Conservation (phyloP, 23 tunicate genomes). For the Trididemnum miniatum region DNA sequence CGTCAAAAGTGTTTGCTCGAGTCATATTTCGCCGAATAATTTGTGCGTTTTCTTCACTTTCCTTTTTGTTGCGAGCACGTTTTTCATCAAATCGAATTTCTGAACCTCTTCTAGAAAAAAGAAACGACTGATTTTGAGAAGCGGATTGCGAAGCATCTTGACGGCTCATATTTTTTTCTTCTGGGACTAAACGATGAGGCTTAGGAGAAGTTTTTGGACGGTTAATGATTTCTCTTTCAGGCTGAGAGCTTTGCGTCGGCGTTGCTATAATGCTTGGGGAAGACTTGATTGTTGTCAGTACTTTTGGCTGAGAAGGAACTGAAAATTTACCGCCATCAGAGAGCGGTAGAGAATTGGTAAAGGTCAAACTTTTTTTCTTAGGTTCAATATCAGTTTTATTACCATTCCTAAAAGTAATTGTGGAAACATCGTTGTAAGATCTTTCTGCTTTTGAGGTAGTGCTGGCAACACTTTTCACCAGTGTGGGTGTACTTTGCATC, state of each 20-base stretch:
- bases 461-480: background rate
- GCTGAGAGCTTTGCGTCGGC: background rate
- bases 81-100: constrained; percentile 1
- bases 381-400: background rate
- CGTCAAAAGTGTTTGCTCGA: background rate
- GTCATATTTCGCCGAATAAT: background rate
- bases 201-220: background rate
- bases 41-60: background rate
- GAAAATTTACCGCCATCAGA: background rate
- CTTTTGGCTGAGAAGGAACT: background rate
- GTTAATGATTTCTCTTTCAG: background rate
- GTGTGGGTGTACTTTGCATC: background rate
- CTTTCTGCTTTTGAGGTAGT: background rate
- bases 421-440: background rate
- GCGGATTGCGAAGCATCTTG: background rate
- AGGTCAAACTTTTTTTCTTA: background rate
- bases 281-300: background rate
- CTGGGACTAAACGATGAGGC: background rate
- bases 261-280: background rate
- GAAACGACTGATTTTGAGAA: constrained; percentile 6
- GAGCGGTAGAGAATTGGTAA: background rate
- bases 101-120: background rate
- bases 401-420: no score
- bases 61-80: background rate
- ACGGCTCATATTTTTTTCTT: background rate